Percentiles rank a stretch among this genome's conserved stretches.
Evolutionary conservation across 64 coral and sea anemone genomes (phyloP).

Genomic region (Pocillopora verrucosa): DNA sequence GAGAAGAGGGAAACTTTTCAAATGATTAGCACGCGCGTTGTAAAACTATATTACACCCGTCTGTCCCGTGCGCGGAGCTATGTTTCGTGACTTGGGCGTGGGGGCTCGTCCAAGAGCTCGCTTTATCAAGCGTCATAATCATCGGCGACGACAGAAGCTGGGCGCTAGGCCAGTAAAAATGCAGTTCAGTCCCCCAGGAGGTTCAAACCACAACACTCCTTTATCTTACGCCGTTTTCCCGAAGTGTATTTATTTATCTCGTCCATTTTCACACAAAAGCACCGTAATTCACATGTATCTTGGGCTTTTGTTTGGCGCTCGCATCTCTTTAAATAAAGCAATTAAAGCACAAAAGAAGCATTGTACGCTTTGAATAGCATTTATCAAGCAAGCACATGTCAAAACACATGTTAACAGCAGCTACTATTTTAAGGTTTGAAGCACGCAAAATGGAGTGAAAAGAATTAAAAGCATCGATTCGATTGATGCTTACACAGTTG

Average conservation of each 20-base stretch:
- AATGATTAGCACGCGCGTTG: not conserved
- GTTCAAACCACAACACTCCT: conserved; percentile 68
- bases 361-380: conserved; percentile 93
- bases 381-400: conserved; percentile 99
- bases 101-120: conserved; percentile 59
- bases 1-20: conserved; percentile 10
- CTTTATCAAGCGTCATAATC: conserved; percentile 80
- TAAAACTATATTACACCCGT: not conserved
- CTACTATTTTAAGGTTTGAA: conserved; percentile 84
- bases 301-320: conserved; percentile 85
- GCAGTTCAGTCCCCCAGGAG: conserved; percentile 58
- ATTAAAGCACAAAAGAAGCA: conserved; percentile 98
- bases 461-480: conserved; percentile 59
- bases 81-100: conserved; percentile 91
- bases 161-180: conserved; percentile 72
- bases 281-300: conserved; percentile 94
- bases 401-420: conserved; percentile 99
- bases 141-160: conserved; percentile 75
- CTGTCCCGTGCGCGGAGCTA: not conserved
- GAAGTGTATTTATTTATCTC: conserved; percentile 76
- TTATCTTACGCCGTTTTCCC: conserved; percentile 58
- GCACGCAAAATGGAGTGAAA: conserved; percentile 82
- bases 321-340: conserved; percentile 98
- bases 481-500: conserved; percentile 66
- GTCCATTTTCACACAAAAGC: conserved; percentile 94